Conservation (phyloP, 2,113 vertebrate species). For the Sceloporus tristichus region DNA sequence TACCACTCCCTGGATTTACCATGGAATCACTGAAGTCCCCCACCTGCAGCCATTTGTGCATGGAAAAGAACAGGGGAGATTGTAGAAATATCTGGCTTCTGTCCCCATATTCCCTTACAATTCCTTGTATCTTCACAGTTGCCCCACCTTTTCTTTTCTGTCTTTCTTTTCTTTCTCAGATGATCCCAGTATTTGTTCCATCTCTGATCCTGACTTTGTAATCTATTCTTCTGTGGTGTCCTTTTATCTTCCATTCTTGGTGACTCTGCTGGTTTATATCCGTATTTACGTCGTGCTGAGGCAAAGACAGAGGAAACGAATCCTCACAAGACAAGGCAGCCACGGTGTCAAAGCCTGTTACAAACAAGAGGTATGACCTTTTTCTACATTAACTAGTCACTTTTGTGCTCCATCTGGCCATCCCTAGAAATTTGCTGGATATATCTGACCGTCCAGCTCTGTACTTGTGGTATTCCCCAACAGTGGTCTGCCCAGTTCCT, state of each 20-base stretch:
- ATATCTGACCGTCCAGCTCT: neutral
- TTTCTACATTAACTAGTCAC: neutral
- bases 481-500: neutral
- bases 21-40: too few relatives aligned
- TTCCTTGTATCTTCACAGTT: too few relatives aligned
- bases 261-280: conserved; percentile 92
- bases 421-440: neutral
- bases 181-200: conserved; percentile 90
- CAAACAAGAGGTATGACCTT: conserved; percentile 70
- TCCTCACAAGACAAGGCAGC: conserved; percentile 86
- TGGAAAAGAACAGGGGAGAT: too few relatives aligned
- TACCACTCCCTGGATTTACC: too few relatives aligned
- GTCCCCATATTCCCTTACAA: too few relatives aligned
- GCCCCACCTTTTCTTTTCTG: neutral
- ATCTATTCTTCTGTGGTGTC: conserved; percentile 96
- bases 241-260: conserved; percentile 93
- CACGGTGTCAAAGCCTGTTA: conserved; percentile 71
- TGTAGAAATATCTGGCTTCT: too few relatives aligned
- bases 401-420: neutral
- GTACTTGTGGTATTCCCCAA: neutral
- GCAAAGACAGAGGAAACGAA: conserved; percentile 87
- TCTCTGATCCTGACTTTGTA: conserved; percentile 94
- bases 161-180: conserved; percentile 74
- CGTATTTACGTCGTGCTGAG: conserved; percentile 93
- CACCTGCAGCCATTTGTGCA: too few relatives aligned